Evolutionary conservation across 92 coral and sea anemone genomes (phyloP).

Genomic region (Desmophyllum pertusum): DNA sequence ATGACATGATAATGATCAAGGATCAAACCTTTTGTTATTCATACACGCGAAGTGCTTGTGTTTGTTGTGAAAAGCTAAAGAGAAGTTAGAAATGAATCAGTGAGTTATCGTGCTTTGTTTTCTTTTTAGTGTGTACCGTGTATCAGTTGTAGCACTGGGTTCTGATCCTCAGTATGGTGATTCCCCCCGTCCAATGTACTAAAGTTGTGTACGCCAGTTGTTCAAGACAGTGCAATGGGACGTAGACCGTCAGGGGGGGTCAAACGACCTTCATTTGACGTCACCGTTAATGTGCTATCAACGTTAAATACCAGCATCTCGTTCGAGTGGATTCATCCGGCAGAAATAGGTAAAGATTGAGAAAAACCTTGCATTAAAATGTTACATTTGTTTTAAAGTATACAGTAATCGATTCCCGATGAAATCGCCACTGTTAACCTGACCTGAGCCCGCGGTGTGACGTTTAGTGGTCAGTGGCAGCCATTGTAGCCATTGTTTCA

Average conservation of each 20-base stretch:
- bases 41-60: no score
- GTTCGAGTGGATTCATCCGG: slow-evolving; percentile 56
- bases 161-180: slow-evolving; percentile 71
- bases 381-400: no score
- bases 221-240: slow-evolving; percentile 44
- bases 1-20: no score
- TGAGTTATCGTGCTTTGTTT: neutral
- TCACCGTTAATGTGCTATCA: slow-evolving; percentile 46
- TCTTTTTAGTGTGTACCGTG: slow-evolving; percentile 68
- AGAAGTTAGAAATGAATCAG: neutral
- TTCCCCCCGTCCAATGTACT: slow-evolving; percentile 77
- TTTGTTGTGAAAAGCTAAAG: neutral
- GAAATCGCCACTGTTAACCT: no score
- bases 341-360: slow-evolving; percentile 15
- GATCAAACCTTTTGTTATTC: no score
- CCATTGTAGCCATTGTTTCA: no score
- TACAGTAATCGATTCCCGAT: no score
- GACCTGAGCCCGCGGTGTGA: no score
- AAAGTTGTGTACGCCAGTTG: slow-evolving; percentile 70
- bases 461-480: neutral
- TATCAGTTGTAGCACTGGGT: slow-evolving; percentile 66
- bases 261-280: slow-evolving; percentile 20
- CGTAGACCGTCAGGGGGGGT: slow-evolving; percentile 17
- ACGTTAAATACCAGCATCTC: slow-evolving; percentile 58
- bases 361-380: neutral